Evolutionary conservation across 2,113 vertebrate genomes (phyloP), one percentile per base, ranked within the genome.

Genomic region (Sturnira hondurensis): DNA sequence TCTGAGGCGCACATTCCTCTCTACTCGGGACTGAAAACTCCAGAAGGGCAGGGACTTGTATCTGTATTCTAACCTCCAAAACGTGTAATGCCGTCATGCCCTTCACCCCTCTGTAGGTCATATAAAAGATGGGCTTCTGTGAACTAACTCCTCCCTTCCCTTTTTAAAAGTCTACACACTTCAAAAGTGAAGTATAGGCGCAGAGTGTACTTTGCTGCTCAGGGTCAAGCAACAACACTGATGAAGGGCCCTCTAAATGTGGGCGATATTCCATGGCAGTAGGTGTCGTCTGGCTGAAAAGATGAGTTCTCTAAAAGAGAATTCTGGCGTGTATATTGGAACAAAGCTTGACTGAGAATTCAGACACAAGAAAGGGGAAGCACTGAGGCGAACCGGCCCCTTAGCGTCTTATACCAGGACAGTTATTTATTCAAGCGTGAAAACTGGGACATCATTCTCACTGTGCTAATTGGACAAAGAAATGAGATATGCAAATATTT

Each of bases 401-500:
- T 41, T 28, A 28, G 88, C 0, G 19, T 88, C 77, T 92, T 17
- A 20, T 33, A 38, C 85, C 13, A 6, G 7, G 76, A 61, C 87
- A 81, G 91, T 52, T 90, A 81, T 74, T 90, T 90, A 90, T 82
- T 94, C 97, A 91, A 93, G 94, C 96, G 68, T 96, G 93, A 85
- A 97, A 97, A 97, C 91, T 93, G 76, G 96, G 96, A 54, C 96
- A 97, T 54, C 15, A 2, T 58, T 93, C 95, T 95, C 92, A 89
- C 36, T 45, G 58, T 1, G 26, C 91, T 97, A 95, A 97, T 96
- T 96, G 96, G 88, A 94, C 94, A 83, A 96, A 95, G 94, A 97
- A 97, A 96, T 97, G 96, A 97, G 96, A 97, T 96, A 93, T 97
- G 96, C 96, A 97, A 97, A 97, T 97, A 80, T 33, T 90, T 95